phyloP scores from a whole-genome alignment of 1,140 invertebrate species.

The Drosophila auraria region DNA sequence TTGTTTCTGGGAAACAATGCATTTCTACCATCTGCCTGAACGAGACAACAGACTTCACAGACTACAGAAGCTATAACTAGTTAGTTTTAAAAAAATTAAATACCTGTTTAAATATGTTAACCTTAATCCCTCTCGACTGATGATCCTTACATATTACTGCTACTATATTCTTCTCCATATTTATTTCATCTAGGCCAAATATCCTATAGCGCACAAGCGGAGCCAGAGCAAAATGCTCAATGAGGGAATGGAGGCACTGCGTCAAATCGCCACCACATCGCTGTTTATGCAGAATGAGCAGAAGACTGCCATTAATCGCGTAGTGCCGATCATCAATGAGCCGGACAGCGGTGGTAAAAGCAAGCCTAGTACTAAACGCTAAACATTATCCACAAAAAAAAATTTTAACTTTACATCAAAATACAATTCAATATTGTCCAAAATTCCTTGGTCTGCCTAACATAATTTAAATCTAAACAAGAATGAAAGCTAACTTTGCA shows the following conservation, averaged over 20 bases:
- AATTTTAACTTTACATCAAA: too few relatives aligned
- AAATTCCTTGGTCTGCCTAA: too few relatives aligned
- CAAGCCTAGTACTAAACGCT: not conserved
- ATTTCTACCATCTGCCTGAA: too few relatives aligned
- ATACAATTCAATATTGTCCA: too few relatives aligned
- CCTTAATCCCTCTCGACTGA: too few relatives aligned
- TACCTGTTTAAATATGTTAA: not conserved
- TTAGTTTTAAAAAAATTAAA: not conserved
- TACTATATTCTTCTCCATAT: not conserved
- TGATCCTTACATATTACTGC: not conserved
- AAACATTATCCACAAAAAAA: not conserved
- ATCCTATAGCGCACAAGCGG: slow-evolving; percentile 80
- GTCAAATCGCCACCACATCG: slow-evolving; percentile 85
- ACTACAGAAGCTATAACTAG: not conserved
- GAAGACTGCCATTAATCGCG: slow-evolving; percentile 73
- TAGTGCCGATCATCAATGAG: slow-evolving; percentile 84
- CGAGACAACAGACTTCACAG: too few relatives aligned
- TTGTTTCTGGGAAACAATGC: too few relatives aligned
- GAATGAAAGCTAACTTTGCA: too few relatives aligned
- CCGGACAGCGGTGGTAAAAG: slow-evolving; percentile 62
- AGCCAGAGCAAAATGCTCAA: slow-evolving; percentile 84
- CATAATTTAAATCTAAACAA: too few relatives aligned
- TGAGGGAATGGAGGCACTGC: slow-evolving; percentile 84
- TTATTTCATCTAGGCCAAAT: slow-evolving; percentile 61
- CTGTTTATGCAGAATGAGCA: slow-evolving; percentile 85